Conservation (phyloP, 1,140 invertebrate genomes). For the Drosophila nikananu region DNA sequence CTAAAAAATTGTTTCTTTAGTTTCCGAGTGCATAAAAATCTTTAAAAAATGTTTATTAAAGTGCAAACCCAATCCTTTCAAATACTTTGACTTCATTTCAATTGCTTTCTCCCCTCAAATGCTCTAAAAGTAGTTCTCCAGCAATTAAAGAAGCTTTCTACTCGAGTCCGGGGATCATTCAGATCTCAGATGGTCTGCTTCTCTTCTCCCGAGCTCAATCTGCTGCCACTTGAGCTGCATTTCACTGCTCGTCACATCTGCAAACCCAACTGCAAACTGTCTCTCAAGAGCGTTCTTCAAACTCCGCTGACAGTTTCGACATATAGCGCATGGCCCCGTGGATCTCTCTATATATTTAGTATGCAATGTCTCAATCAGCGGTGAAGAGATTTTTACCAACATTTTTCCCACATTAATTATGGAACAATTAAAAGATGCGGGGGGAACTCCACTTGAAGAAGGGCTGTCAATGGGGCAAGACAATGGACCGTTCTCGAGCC, state of each 20-base stretch:
- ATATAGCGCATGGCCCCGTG: slow-evolving; percentile 38
- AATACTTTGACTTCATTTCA: not conserved
- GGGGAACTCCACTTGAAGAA: slow-evolving; percentile 80
- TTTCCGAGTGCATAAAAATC: not conserved
- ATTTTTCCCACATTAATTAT: slow-evolving; percentile 80
- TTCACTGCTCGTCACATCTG: slow-evolving; percentile 50
- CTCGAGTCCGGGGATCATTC: slow-evolving; percentile 5
- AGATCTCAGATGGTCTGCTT: slow-evolving; percentile 12
- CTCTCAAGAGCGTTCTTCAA: slow-evolving; percentile 40
- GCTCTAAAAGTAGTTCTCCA: not conserved
- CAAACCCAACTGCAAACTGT: not conserved
- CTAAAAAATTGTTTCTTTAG: not conserved
- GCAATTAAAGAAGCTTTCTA: slow-evolving; percentile 20
- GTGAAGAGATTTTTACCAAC: slow-evolving; percentile 47
- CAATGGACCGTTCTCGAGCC: slow-evolving; percentile 53
- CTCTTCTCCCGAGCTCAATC: slow-evolving; percentile 27
- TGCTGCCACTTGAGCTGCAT: slow-evolving; percentile 43
- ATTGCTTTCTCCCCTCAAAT: too few relatives aligned
- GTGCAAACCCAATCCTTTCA: not conserved
- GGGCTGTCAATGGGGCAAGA: slow-evolving; percentile 67
- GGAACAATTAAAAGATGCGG: slow-evolving; percentile 75
- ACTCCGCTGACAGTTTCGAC: slow-evolving; percentile 60
- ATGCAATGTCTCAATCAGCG: slow-evolving; percentile 72
- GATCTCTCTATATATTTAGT: not conserved
- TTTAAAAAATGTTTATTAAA: not conserved